Base-by-base conservation (phyloP, 2,113 vertebrate genomes). In the Mormyrus iriodes region DNA sequence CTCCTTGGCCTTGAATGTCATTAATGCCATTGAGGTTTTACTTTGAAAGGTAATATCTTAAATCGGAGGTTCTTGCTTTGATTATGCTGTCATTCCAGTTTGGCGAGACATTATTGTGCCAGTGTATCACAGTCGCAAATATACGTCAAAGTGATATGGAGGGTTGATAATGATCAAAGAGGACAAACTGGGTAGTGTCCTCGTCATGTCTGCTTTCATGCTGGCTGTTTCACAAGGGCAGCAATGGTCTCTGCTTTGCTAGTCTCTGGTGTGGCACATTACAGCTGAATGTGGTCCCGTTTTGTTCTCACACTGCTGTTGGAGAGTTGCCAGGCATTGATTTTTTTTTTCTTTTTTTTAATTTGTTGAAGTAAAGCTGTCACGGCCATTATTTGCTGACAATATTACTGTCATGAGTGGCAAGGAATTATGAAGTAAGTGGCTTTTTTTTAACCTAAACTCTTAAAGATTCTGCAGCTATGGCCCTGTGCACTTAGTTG, bases 271-370 rank as follows among this genome's bases (percentile, higher is more conserved):
- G 46, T 42, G 39, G n/a, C 79, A 58, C 88, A 19, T 85, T 61
- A 31, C 55, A 84, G 76, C 31, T 46, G 10, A 55, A 44, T 55
- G 31, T 10, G 51, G 27, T 88, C 31, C 13, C 31, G 61, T 19
- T 15, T 76, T 12, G 48, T 21, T 27, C 69, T 35, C n/a, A 88
- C 69, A 17, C 19, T 55, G 48, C 48, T 55, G 17, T 53, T 88
- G 88, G 88, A 88, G 13, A 9, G 7, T 27, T n/a, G 73, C 88
- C 88, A 79, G 31, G 13, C 15, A 19, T 69, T 73, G 87, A 19
- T 58, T 88, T 76, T 52, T 73, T 88, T 52, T 58, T 73, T 58
- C n/a, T n/a, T 39, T 79, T 88, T 76, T 51, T 13, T 27, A 49
- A 46, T 79, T 39, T 88, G n/a, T 79, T 88, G 61, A 88, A 82